Evolutionary conservation across 2,113 vertebrate genomes (phyloP).

Genomic region (Dromas ardeola): DNA sequence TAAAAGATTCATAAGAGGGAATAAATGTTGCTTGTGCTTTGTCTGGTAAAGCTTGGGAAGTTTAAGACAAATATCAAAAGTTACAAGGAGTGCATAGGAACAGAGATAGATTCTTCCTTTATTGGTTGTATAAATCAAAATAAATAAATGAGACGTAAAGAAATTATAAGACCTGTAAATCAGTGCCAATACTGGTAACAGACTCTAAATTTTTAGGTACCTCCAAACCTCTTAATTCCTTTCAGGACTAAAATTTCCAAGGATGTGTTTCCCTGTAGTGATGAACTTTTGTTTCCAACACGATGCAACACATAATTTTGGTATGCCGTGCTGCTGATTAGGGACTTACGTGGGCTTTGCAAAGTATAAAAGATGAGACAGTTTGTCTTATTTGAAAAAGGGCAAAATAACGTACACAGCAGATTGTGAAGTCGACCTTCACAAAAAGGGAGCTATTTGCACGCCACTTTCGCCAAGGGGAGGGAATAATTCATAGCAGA

Average conservation of each 20-base stretch:
- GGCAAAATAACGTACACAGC: background rate
- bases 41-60: background rate
- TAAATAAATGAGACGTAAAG: background rate
- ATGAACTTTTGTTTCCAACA: background rate
- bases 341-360: background rate
- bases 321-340: background rate
- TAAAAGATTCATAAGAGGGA: background rate
- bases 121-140: background rate
- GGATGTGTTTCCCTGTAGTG: background rate
- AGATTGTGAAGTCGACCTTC: background rate
- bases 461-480: fast-evolving
- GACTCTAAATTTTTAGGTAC: background rate
- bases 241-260: background rate
- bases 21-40: background rate
- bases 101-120: background rate
- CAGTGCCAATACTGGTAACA: background rate
- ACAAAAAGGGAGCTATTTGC: background rate
- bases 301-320: background rate
- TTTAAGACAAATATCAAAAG: background rate
- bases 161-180: background rate
- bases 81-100: background rate
- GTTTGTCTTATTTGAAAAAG: background rate
- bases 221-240: background rate
- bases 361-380: background rate
- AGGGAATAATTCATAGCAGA: background rate